phyloP scores from a whole-genome alignment of 2,888 invertebrate species.

The Troilus luridus region DNA sequence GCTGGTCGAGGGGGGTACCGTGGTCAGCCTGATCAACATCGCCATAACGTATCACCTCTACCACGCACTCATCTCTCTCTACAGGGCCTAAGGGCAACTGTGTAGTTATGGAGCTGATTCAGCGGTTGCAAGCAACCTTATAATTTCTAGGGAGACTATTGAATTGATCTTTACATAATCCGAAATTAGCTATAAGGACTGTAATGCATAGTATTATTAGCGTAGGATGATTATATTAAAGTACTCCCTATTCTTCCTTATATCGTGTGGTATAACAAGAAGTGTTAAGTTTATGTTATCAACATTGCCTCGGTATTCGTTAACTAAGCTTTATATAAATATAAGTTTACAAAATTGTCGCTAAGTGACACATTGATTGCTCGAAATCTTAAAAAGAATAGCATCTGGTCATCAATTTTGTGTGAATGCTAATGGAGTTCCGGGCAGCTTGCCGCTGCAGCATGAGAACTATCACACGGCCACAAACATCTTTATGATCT shows the following conservation, averaged over 20 bases:
- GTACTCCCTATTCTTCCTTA: background rate
- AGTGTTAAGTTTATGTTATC: too few species aligned
- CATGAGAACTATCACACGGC: too few species aligned
- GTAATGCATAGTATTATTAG: background rate
- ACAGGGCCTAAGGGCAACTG: background rate
- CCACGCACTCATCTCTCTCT: background rate
- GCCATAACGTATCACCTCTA: constrained; percentile 51
- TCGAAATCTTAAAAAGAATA: too few species aligned
- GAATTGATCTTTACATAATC: background rate
- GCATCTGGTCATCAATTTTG: too few species aligned
- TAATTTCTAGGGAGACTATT: background rate
- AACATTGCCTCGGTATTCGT: too few species aligned
- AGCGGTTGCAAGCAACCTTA: background rate
- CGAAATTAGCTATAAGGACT: background rate
- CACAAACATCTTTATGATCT: too few species aligned
- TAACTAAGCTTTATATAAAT: too few species aligned
- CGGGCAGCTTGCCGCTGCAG: too few species aligned
- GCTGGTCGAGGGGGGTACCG: background rate
- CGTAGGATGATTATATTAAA: background rate
- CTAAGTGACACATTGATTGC: too few species aligned
- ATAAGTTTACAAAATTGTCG: too few species aligned
- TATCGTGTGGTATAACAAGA: background rate
- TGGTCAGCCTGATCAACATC: background rate
- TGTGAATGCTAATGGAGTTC: too few species aligned
- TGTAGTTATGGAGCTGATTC: background rate